Conservation (phyloP, 1,140 invertebrate genomes). For the Aphaenogaster floridana region DNA sequence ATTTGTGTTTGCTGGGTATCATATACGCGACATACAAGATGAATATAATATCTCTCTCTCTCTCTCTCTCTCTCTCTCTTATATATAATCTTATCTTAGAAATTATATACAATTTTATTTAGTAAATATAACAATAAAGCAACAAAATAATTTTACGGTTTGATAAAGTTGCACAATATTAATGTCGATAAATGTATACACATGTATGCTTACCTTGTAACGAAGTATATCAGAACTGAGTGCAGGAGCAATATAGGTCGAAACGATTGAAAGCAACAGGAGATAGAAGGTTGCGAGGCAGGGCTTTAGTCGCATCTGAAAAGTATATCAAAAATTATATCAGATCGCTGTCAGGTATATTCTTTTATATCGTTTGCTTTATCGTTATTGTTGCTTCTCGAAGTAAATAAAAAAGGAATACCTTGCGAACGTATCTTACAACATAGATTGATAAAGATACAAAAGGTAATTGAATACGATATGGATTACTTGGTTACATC, state of each 20-base stretch:
- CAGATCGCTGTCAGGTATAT: not conserved
- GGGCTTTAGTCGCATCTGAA: slow-evolving; percentile 70
- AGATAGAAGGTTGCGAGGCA: slow-evolving; percentile 48
- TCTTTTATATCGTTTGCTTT: slow-evolving; percentile 21
- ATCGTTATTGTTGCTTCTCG: not conserved
- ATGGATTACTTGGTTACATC: not conserved
- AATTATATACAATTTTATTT: not conserved
- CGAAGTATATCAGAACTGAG: slow-evolving; percentile 53
- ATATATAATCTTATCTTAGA: not conserved
- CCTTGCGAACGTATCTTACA: not conserved
- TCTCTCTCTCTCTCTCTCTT: not conserved
- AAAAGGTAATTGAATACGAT: not conserved
- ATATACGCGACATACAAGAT: not conserved
- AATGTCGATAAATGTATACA: not conserved
- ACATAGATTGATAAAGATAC: not conserved
- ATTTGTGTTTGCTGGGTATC: no score
- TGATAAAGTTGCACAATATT: not conserved
- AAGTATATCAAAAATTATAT: slow-evolving; percentile 54
- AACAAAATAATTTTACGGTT: not conserved
- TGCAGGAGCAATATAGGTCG: slow-evolving; percentile 55
- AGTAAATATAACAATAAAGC: not conserved
- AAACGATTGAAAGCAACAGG: slow-evolving; percentile 66
- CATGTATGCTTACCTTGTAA: slow-evolving; percentile 63
- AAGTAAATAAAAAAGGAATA: not conserved
- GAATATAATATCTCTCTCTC: not conserved